Evolutionary conservation across 2,888 invertebrate species (phyloP).

Genomic region (Odiellus spinosus): DNA sequence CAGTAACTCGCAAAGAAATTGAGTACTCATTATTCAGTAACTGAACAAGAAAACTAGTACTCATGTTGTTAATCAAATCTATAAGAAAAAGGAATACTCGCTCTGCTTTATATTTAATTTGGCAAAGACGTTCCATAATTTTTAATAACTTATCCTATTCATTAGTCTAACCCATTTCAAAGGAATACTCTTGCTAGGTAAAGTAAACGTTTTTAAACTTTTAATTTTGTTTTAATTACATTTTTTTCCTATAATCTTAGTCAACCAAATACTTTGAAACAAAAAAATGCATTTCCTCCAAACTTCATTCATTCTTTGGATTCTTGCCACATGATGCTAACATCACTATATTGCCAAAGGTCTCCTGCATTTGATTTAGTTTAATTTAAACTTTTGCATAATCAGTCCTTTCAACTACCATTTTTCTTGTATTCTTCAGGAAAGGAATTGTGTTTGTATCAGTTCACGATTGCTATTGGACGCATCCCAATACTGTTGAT

Average conservation of each 20-base stretch:
- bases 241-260: too few relatives aligned
- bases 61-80: too few relatives aligned
- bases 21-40: too few relatives aligned
- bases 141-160: not conserved
- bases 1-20: too few relatives aligned
- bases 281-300: conserved; percentile 86
- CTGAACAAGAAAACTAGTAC: too few relatives aligned
- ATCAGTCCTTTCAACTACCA: conserved; percentile 2
- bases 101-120: too few relatives aligned
- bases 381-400: not conserved
- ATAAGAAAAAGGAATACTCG: too few relatives aligned
- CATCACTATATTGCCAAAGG: conserved; percentile 65
- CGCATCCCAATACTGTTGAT: conserved; percentile 63
- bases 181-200: not conserved
- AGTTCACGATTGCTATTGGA: conserved; percentile 99
- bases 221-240: not conserved
- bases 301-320: conserved; percentile 98
- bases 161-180: too few relatives aligned
- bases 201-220: not conserved
- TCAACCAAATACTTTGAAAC: conserved; percentile 31
- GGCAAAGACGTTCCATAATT: too few relatives aligned
- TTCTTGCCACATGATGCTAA: conserved; percentile 99
- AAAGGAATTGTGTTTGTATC: conserved; percentile 78
- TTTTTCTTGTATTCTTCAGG: too few relatives aligned
- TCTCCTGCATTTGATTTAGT: conserved; percentile 3